Evolutionary conservation across 2,888 invertebrate species (phyloP).

Genomic region (Pachliopta kotzebuea): DNA sequence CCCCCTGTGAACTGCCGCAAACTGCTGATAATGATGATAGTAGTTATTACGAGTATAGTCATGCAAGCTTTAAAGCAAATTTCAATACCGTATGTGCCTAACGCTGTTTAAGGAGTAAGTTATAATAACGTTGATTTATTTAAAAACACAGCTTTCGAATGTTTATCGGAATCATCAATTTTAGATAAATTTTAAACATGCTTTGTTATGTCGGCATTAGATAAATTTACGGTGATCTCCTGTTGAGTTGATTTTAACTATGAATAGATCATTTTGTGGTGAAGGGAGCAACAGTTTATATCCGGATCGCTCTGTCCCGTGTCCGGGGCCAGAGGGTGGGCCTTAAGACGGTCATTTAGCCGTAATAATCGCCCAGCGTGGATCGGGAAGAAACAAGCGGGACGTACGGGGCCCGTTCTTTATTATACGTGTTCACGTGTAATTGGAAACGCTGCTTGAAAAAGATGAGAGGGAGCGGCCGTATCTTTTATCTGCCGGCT

Average conservation of each 20-base stretch:
- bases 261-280: neutral
- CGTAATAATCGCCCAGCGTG: constrained; percentile 71
- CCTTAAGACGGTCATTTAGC: constrained; percentile 68
- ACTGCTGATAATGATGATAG: too few relatives aligned
- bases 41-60: too few relatives aligned
- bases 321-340: constrained; percentile 36
- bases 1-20: too few relatives aligned
- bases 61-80: too few relatives aligned
- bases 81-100: too few relatives aligned
- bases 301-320: constrained; percentile 27
- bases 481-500: constrained; percentile 27
- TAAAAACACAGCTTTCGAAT: too few relatives aligned
- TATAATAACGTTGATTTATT: too few relatives aligned
- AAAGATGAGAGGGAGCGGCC: constrained; percentile 33
- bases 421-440: constrained; percentile 64
- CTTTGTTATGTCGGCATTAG: too few relatives aligned
- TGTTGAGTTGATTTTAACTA: neutral
- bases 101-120: too few relatives aligned
- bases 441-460: constrained; percentile 56
- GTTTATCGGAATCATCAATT: too few relatives aligned
- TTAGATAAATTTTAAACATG: too few relatives aligned
- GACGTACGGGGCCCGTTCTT: constrained; percentile 44
- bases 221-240: too few relatives aligned
- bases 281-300: neutral
- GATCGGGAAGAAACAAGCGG: constrained; percentile 43